Evolutionary conservation across 2,797 vertebrate species (phyloP).

Genomic region (Anas bahamensis): DNA sequence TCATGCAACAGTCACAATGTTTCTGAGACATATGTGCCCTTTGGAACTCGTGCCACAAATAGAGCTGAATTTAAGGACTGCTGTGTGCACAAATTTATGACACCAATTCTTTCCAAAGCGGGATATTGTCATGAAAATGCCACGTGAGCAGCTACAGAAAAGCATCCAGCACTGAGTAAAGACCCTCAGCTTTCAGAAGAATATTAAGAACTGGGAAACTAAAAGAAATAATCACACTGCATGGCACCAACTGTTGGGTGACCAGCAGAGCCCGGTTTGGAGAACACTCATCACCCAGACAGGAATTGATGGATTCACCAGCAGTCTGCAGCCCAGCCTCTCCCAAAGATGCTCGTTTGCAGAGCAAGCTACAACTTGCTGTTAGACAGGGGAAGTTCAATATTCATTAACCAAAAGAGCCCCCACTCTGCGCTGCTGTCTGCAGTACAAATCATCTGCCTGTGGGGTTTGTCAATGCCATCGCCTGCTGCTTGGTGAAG

Average conservation of each 20-base stretch:
- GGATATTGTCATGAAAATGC: constrained; percentile 14
- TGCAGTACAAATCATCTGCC: background rate
- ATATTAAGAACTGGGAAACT: background rate
- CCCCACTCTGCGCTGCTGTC: background rate
- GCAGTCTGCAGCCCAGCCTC: constrained; percentile 10
- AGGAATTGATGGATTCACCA: background rate
- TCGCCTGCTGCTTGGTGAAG: background rate
- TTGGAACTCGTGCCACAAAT: constrained; percentile 12
- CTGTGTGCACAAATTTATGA: background rate
- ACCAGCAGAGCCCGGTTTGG: background rate
- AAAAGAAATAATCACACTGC: background rate
- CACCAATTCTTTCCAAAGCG: constrained; percentile 24
- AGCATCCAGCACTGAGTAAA: background rate
- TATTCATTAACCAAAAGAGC: background rate
- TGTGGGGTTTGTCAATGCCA: background rate
- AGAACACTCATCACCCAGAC: background rate
- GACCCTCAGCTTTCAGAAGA: background rate
- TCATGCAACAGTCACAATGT: constrained; percentile 15
- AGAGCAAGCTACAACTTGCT: background rate
- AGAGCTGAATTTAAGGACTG: constrained; percentile 13
- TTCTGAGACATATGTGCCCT: background rate
- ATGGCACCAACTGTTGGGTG: background rate
- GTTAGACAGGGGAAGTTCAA: background rate
- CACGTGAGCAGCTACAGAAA: background rate
- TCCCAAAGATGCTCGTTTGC: background rate